phyloP scores from a whole-genome alignment of 2,113 vertebrate species.

The Tympanuchus pallidicinctus region DNA sequence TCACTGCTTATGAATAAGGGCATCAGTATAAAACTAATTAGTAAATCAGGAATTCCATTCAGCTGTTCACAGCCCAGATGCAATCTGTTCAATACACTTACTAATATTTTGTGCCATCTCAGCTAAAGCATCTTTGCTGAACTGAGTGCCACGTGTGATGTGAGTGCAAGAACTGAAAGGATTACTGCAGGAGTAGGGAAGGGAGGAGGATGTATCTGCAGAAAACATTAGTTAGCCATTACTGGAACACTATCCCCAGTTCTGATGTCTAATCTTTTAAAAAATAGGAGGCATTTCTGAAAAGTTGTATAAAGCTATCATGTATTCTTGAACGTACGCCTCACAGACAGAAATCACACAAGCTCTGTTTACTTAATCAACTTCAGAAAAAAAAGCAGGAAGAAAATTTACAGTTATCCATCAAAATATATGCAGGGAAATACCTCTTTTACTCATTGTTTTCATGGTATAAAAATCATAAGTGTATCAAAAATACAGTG shows the following conservation, averaged over 20 bases:
- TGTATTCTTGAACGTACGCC: neutral
- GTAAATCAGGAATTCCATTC: neutral
- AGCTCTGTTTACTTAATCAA: neutral
- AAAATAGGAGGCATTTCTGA: neutral
- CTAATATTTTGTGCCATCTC: neutral
- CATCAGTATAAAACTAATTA: neutral
- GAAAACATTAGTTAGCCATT: neutral
- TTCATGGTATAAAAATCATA: neutral
- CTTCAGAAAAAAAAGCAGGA: neutral
- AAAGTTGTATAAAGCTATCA: neutral
- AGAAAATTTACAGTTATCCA: neutral
- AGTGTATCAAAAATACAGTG: neutral
- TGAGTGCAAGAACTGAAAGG: neutral
- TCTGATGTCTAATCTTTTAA: neutral
- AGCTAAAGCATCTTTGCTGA: neutral
- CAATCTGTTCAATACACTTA: neutral
- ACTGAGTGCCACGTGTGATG: neutral
- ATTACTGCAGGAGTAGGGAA: neutral
- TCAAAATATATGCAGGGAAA: neutral
- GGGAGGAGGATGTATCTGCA: rapidly evolving
- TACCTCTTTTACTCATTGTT: neutral
- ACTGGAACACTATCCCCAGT: neutral
- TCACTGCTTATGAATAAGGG: neutral
- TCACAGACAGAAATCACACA: neutral
- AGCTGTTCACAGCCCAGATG: neutral